Base-by-base conservation (phyloP, 2,797 vertebrate genomes). In the Gorsachius magnificus region DNA sequence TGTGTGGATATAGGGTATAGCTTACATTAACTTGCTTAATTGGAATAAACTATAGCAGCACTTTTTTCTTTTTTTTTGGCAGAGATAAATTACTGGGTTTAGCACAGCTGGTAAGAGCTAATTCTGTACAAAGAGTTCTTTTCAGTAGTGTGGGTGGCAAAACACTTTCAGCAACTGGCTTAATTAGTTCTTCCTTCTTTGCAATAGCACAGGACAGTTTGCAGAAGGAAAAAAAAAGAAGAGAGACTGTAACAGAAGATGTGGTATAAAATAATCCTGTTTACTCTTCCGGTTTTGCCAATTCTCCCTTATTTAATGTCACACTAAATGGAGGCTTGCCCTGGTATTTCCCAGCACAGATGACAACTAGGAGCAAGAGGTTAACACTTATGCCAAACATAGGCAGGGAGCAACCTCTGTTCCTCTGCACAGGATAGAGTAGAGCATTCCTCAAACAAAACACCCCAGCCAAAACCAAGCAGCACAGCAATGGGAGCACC, bases 141-240 rank as follows among this genome's bases (percentile, higher is more conserved):
- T 79, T 93, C 86, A 93, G 71, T 51, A 54, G 90, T 71, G 95
- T 97, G 88, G 96, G 96, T 89, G 92, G 94, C 83, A 92, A 94
- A 95, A 91, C 61, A 91, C 50, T 94, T 95, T 81, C 94, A 96
- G 94, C 93, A 95, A 95, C 87, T 66, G 86, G 90, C 82, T 94
- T 96, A 96, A 96, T 94, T 95, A 94, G 81, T 89, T 87, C 50
- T 95, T 78, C 45, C 29, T 68, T 77, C 86, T 85, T 81, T 75
- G 78, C 71, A 93, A 81, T 69, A 94, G 43, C 84, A 85, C 60
- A 89, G 90, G 83, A 77, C 70, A 94, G 51, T 80, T 89, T 3
- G 5, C 82, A 85, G 76, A 90, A 79, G 11, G 2, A 45, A 36
- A 60, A 60, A 58, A 26, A 41, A 63, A 80, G 45, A 43, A 17